Percentiles rank a stretch among this genome's conserved stretches.
Evolutionary conservation across 2,888 invertebrate genomes (phyloP).

Genomic region (Himalopsyche japonica): DNA sequence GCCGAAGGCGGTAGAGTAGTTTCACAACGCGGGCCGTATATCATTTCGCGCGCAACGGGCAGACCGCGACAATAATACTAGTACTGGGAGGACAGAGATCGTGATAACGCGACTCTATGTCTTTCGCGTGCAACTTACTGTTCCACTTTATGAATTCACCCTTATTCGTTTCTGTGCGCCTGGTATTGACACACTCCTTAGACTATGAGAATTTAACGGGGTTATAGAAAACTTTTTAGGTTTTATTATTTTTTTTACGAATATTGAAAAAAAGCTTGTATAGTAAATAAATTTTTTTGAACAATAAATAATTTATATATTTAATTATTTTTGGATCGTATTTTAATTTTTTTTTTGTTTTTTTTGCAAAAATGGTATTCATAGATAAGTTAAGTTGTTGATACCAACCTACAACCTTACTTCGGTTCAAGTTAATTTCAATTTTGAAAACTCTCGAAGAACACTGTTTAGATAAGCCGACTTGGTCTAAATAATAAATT

Average conservation of each 20-base stretch:
- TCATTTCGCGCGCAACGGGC: neutral
- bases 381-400: too few relatives aligned
- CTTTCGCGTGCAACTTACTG: neutral
- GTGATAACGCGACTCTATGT: neutral
- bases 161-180: neutral
- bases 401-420: too few relatives aligned
- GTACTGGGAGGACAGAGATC: neutral
- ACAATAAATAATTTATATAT: too few relatives aligned
- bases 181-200: neutral
- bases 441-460: too few relatives aligned
- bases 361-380: too few relatives aligned
- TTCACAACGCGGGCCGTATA: neutral
- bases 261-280: too few relatives aligned
- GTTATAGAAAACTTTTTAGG: too few relatives aligned
- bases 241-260: too few relatives aligned
- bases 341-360: too few relatives aligned
- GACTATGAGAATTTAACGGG: neutral
- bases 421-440: too few relatives aligned
- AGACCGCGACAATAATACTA: neutral
- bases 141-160: neutral
- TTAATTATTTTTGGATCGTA: too few relatives aligned
- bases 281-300: too few relatives aligned
- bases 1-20: slow-evolving; percentile 13
- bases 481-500: neutral
- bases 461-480: neutral